Evolutionary conservation across 2,113 vertebrate genomes (phyloP).

Genomic region (Osmerus eperlanus): DNA sequence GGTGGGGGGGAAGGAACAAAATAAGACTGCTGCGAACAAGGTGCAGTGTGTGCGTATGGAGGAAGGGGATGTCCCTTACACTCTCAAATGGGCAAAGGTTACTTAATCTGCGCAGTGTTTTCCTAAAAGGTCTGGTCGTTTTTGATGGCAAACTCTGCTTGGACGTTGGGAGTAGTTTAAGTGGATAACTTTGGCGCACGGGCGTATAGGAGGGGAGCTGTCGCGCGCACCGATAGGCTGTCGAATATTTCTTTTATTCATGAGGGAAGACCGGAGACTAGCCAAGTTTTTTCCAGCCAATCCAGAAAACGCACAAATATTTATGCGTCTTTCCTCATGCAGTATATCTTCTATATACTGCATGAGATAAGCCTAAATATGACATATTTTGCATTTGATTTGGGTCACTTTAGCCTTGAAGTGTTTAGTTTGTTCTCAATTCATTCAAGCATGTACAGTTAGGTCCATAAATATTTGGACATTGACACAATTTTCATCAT

Average conservation of each 20-base stretch:
- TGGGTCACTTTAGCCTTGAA: not conserved
- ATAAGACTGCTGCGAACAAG: conserved; percentile 29
- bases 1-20: conserved; percentile 26
- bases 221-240: conserved; percentile 74
- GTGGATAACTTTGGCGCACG: conserved; percentile 63
- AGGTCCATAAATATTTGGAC: too few relatives aligned
- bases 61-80: conserved; percentile 41
- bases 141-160: conserved; percentile 58
- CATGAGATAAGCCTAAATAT: not conserved
- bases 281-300: conserved; percentile 71
- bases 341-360: not conserved
- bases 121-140: conserved; percentile 53
- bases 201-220: conserved; percentile 48
- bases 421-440: not conserved
- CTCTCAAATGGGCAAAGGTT: conserved; percentile 50
- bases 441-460: not conserved
- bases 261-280: conserved; percentile 66
- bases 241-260: conserved; percentile 74
- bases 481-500: too few relatives aligned
- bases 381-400: not conserved
- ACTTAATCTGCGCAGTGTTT: conserved; percentile 52
- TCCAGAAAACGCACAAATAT: conserved; percentile 47
- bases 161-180: conserved; percentile 70
- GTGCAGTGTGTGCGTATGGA: conserved; percentile 28
- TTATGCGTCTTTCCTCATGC: conserved; percentile 17